A percentile compares a stretch with the other conserved stretches of the same genome.
Conservation (phyloP, 2,113 vertebrate genomes). For the Chionodraco myersi region DNA sequence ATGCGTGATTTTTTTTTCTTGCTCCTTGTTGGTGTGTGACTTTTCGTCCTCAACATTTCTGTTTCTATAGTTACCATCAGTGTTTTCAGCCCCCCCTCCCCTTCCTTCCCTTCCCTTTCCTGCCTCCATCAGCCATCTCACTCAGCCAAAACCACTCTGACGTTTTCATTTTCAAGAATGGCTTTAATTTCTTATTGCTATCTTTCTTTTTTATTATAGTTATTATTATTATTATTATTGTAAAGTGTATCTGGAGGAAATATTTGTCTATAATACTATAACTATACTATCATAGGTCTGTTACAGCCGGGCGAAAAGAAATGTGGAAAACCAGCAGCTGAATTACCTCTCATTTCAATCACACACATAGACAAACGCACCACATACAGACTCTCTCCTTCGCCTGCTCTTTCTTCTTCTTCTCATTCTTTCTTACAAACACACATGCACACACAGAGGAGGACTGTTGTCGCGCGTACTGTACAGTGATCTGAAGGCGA, state of each 20-base stretch:
- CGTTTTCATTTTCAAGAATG: constrained; percentile 85
- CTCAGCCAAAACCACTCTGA: constrained; percentile 74
- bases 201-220: constrained; percentile 56
- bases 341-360: constrained; percentile 75
- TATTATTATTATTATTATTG: constrained; percentile 77
- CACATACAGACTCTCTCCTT: constrained; percentile 50
- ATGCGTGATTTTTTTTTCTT: constrained; percentile 78
- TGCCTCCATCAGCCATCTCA: constrained; percentile 50
- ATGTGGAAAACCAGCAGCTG: constrained; percentile 76
- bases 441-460: constrained; percentile 54
- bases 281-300: constrained; percentile 76
- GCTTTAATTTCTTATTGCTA: constrained; percentile 70
- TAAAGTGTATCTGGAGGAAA: constrained; percentile 79
- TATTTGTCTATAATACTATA: constrained; percentile 77
- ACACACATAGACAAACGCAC: constrained; percentile 1
- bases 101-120: constrained; percentile 33
- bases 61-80: constrained; percentile 70
- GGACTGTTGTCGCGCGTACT: constrained; percentile 62
- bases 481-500: constrained; percentile 77
- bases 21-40: constrained; percentile 64
- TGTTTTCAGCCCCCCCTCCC: constrained; percentile 46
- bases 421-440: constrained; percentile 36
- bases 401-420: constrained; percentile 26
- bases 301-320: constrained; percentile 72
- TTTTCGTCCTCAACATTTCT: constrained; percentile 71